Conservation (phyloP, 2,113 vertebrate species). For the Salvator merianae region DNA sequence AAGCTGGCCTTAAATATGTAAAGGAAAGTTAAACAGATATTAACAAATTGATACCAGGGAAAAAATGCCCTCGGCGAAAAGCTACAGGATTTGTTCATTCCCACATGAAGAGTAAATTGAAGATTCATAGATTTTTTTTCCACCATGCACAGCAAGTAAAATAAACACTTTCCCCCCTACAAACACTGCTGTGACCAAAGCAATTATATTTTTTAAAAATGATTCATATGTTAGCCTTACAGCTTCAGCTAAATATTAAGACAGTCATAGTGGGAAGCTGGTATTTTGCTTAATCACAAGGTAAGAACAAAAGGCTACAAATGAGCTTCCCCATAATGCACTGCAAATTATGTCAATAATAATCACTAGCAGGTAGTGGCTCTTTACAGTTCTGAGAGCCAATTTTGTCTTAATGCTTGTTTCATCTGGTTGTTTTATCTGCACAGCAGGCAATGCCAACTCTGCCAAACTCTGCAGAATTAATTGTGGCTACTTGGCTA, state of each 20-base stretch:
- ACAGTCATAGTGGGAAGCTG: not conserved
- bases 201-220: not conserved
- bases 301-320: constrained; percentile 8
- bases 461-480: constrained; percentile 54
- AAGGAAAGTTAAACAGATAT: constrained; percentile 23
- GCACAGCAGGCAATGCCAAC: constrained; percentile 41
- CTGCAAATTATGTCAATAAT: constrained; percentile 15
- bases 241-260: constrained; percentile 6
- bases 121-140: constrained; percentile 38
- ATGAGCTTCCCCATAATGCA: constrained; percentile 32
- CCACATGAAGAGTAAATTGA: constrained; percentile 37
- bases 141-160: constrained; percentile 37
- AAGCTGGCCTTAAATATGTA: constrained; percentile 1
- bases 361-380: constrained; percentile 1
- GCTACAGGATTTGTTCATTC: constrained; percentile 9
- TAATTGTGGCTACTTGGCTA: constrained; percentile 56
- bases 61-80: constrained; percentile 20
- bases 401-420: constrained; percentile 48
- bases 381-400: constrained; percentile 30
- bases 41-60: constrained; percentile 25
- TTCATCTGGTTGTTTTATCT: constrained; percentile 48
- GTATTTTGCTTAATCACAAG: constrained; percentile 10
- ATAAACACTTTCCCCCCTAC: not conserved
- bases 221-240: not conserved
- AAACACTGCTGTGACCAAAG: not conserved